A percentile compares a stretch with the other conserved stretches of the same genome.
Conservation (phyloP, 2,113 vertebrate species). For the Leptobrachium ailaonicum region DNA sequence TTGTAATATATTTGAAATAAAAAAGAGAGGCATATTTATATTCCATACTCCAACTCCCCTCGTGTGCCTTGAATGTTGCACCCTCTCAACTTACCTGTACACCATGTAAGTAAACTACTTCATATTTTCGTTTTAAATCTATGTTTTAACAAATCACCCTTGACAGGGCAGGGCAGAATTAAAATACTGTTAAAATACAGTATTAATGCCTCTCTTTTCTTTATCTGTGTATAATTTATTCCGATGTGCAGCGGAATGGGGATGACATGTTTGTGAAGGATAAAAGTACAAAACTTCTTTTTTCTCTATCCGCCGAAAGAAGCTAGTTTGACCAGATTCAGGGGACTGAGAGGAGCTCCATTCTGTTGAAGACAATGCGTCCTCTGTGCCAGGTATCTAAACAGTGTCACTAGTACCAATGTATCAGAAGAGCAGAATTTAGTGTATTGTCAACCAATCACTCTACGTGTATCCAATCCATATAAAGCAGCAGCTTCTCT, state of each 20-base stretch:
- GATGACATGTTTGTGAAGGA: not conserved
- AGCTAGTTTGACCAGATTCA: slow-evolving; percentile 33
- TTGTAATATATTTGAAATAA: too few relatives aligned
- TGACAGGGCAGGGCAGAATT: too few relatives aligned
- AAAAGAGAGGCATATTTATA: too few relatives aligned
- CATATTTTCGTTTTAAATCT: too few relatives aligned
- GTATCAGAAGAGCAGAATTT: slow-evolving; percentile 8
- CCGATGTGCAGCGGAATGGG: not conserved
- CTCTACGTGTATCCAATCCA: too few relatives aligned
- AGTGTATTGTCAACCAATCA: too few relatives aligned
- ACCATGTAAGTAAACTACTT: too few relatives aligned
- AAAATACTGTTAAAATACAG: not conserved
- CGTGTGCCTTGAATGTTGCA: too few relatives aligned
- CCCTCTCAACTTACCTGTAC: too few relatives aligned
- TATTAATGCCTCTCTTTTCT: not conserved
- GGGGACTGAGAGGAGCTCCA: slow-evolving; percentile 31
- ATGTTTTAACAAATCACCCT: too few relatives aligned
- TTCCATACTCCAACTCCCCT: too few relatives aligned
- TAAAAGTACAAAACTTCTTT: slow-evolving; percentile 21
- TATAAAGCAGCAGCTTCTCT: too few relatives aligned
- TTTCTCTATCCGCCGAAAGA: slow-evolving; percentile 31
- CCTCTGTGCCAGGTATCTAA: slow-evolving; percentile 31
- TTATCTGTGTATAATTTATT: not conserved
- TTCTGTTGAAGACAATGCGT: slow-evolving; percentile 31
- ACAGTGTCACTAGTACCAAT: not conserved